Evolutionary conservation across 2,113 vertebrate species (phyloP).

Genomic region (Pontoporia blainvillei): DNA sequence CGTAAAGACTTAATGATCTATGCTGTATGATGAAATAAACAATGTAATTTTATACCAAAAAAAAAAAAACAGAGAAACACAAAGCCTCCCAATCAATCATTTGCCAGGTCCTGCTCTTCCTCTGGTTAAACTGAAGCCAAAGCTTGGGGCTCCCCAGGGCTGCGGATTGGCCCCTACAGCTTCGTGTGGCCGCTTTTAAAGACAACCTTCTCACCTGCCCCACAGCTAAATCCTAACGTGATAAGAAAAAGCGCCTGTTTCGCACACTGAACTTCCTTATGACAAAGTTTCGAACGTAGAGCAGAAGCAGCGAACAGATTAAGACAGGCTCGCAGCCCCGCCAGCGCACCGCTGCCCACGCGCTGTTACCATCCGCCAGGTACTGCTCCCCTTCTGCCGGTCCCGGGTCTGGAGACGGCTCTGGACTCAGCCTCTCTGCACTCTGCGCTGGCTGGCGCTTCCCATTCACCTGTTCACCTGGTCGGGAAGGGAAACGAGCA

Average conservation of each 20-base stretch:
- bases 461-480: slow-evolving; percentile 58
- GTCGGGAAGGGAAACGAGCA: neutral
- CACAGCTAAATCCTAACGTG: fast-evolving
- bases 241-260: no score
- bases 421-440: slow-evolving; percentile 58
- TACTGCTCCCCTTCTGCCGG: slow-evolving; percentile 11
- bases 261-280: neutral
- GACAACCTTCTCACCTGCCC: neutral
- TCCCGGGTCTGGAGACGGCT: neutral
- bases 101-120: neutral
- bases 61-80: neutral
- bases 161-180: fast-evolving
- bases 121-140: neutral
- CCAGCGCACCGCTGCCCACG: neutral
- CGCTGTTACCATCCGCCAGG: neutral
- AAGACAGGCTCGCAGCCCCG: neutral
- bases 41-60: neutral
- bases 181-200: neutral
- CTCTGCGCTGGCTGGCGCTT: neutral
- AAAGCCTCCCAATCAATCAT: neutral
- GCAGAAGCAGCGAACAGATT: neutral
- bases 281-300: neutral
- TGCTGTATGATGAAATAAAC: neutral
- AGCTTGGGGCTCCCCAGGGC: neutral
- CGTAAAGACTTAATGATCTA: neutral